Percentiles rank a stretch among this genome's conserved stretches.
Evolutionary conservation across 2,797 vertebrate species (phyloP).

Genomic region (Kryptopterus vitreolus): DNA sequence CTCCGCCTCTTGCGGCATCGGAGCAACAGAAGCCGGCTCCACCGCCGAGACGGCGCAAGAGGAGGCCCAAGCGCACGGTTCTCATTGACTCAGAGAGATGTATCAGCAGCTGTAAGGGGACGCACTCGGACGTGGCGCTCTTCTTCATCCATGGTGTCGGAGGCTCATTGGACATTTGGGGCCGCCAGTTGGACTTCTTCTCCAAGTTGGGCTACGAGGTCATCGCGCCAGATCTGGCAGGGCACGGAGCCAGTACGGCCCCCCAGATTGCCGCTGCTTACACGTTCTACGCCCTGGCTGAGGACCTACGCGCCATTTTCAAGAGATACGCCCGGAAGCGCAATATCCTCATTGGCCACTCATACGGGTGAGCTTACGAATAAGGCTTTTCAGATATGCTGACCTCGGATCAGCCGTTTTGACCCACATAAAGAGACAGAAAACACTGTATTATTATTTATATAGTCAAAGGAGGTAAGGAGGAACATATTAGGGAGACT

Average conservation of each 20-base stretch:
- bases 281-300: slow-evolving; percentile 93
- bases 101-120: slow-evolving; percentile 93
- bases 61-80: slow-evolving; percentile 87
- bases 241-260: slow-evolving; percentile 87
- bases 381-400: neutral
- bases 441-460: neutral
- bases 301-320: slow-evolving; percentile 91
- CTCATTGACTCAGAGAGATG: slow-evolving; percentile 85
- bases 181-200: slow-evolving; percentile 94
- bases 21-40: slow-evolving; percentile 74
- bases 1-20: slow-evolving; percentile 54
- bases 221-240: slow-evolving; percentile 90
- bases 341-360: slow-evolving; percentile 94
- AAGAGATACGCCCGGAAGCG: slow-evolving; percentile 90
- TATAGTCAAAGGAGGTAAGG: too few species aligned
- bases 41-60: slow-evolving; percentile 74
- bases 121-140: slow-evolving; percentile 86
- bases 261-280: slow-evolving; percentile 92
- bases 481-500: neutral
- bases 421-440: neutral
- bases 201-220: slow-evolving; percentile 91
- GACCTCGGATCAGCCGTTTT: neutral
- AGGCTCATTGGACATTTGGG: slow-evolving; percentile 95
- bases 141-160: slow-evolving; percentile 97
- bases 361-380: slow-evolving; percentile 82